Base-by-base conservation (phyloP, 92 coral and sea anemone species). In the Phenganax subtilis region DNA sequence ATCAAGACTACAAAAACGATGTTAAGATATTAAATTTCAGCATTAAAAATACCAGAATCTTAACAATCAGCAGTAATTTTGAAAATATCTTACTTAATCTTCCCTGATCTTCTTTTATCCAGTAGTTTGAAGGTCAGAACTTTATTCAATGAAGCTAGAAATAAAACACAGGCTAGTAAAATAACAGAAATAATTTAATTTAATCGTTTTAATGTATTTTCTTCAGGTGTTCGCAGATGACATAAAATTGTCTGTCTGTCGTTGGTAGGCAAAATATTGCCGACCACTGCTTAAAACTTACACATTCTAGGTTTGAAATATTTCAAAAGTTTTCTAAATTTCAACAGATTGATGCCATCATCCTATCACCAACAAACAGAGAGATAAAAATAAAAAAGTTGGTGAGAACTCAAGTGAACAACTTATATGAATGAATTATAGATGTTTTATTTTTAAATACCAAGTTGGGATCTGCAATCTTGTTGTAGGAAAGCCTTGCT, bases 221-320 rank as follows among this genome's bases (percentile, higher is more conserved):
- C 25, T 20, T 20, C 25, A 20, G 25, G 25, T 20, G 25, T 20
- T 20, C 25, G 25, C 25, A 20, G 25, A 20, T 20, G 25, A 20
- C 25, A 20, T 20, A 20, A 20, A 20, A 20, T 20, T 20, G 25
- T 20, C 25, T 20, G 25, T 20, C 25, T 20, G 25, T 20, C 25
- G 25, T 20, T 20, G 25, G 25, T 20, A 20, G 25, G 25, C 25
- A 20, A 20, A 20, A 20, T 20, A 20, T 20, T 20, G 25, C 25
- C 25, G 25, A 20, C 25, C 25, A 20, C 25, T 20, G 25, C 25
- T 20, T 20, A 20, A 20, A 20, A 87, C 90, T 80, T 93, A 93
- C 98, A 79, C 44, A 82, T 81, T 71, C 86, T 91, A 25, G 98
- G 96, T 76, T 93, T 93, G 88, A 77, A 90, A 72, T 73, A 81